These are phyloP conservation scores for Drosophila grimshawi DNA, from an alignment of 1,140 invertebrate species.

Conservation along the genomic window DNA sequence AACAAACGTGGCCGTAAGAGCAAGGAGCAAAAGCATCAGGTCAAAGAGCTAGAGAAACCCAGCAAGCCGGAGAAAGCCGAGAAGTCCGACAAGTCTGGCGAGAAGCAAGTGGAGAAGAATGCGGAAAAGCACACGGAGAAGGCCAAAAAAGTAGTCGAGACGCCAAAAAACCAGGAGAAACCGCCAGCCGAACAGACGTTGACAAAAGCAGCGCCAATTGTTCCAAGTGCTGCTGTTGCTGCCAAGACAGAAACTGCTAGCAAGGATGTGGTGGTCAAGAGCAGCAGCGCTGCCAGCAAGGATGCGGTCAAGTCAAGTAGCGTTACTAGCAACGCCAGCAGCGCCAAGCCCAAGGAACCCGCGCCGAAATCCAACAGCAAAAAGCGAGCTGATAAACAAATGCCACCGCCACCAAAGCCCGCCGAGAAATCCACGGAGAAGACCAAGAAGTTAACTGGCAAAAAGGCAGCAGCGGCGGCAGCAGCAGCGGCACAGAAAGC, in stretches of 20 bases:
- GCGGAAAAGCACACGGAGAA: constrained; percentile 31
- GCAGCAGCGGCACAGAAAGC: constrained; percentile 53
- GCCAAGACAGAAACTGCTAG: constrained; percentile 24
- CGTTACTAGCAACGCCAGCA: neutral
- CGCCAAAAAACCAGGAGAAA: constrained; percentile 40
- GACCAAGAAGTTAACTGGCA: constrained; percentile 61
- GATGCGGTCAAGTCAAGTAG: neutral
- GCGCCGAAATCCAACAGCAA: constrained; percentile 45
- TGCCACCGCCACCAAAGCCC: constrained; percentile 70
- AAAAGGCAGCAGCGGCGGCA: constrained; percentile 51
- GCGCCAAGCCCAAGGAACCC: constrained; percentile 46
- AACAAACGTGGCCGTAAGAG: constrained; percentile 57
- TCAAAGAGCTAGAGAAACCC: constrained; percentile 60
- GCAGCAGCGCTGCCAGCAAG: neutral
- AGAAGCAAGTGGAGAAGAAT: constrained; percentile 10
- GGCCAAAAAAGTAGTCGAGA: constrained; percentile 56
- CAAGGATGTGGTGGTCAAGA: constrained; percentile 26
- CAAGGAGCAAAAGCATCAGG: constrained; percentile 55
- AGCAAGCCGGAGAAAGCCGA: constrained; percentile 44
- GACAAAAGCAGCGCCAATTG: neutral
- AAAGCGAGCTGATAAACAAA: constrained; percentile 66
- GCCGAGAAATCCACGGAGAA: constrained; percentile 59
- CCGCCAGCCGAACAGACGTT: constrained; percentile 21
- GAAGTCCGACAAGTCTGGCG: constrained; percentile 23
- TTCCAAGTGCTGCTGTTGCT: too few species aligned